A percentile compares a stretch with the other conserved stretches of the same genome.
phyloP scores from a whole-genome alignment of 2,888 invertebrate species.

The Papilio gigon region DNA sequence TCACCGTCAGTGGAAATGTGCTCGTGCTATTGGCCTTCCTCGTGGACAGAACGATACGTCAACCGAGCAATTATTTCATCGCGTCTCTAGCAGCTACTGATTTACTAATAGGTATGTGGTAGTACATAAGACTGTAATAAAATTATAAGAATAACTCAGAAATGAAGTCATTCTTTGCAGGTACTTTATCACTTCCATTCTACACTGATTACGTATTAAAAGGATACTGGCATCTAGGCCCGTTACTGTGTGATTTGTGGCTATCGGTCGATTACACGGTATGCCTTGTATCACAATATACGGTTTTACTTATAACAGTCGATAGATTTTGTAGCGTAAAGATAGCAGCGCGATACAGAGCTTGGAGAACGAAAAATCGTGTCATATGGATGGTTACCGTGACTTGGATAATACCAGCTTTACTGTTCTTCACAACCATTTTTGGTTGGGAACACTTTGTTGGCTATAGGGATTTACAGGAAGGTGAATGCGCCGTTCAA shows the following conservation, averaged over 20 bases:
- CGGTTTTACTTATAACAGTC: slow-evolving; percentile 98
- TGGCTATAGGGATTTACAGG: slow-evolving; percentile 92
- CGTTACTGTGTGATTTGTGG: slow-evolving; percentile 98
- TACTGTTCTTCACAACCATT: slow-evolving; percentile 98
- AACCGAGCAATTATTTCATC: slow-evolving; percentile 99
- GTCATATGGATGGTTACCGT: slow-evolving; percentile 98
- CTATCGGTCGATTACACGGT: slow-evolving; percentile 99
- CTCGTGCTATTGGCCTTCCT: slow-evolving; percentile 97
- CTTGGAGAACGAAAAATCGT: slow-evolving; percentile 97
- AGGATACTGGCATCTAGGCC: slow-evolving; percentile 98
- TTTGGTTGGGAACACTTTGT: slow-evolving; percentile 99
- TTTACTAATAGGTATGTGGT: slow-evolving; percentile 92
- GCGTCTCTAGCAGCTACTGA: slow-evolving; percentile 98
- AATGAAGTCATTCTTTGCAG: slow-evolving; percentile 73
- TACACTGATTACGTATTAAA: slow-evolving; percentile 98
- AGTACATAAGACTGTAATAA: slow-evolving; percentile 16
- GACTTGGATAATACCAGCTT: slow-evolving; percentile 98
- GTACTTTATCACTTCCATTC: slow-evolving; percentile 99
- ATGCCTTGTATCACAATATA: slow-evolving; percentile 99
- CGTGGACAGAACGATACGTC: slow-evolving; percentile 95
- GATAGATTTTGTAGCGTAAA: slow-evolving; percentile 99
- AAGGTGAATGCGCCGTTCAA: slow-evolving; percentile 97
- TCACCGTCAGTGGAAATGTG: slow-evolving; percentile 97
- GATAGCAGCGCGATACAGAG: slow-evolving; percentile 97
- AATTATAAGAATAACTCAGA: not conserved